Evolutionary conservation across 2,113 vertebrate species (phyloP).

Genomic region (Crocuta crocuta): DNA sequence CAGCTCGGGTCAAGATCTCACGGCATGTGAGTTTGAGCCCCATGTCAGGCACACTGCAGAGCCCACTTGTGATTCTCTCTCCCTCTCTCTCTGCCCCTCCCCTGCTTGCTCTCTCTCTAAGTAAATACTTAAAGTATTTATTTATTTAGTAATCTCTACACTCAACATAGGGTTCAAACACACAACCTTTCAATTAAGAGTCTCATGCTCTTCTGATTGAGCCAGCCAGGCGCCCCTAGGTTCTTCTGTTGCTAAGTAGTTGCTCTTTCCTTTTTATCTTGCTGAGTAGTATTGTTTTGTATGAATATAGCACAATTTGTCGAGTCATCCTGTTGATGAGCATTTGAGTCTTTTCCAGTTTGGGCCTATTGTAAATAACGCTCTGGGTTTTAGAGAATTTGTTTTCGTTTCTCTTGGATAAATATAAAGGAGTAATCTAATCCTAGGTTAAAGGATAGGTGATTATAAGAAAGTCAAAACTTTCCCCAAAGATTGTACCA

Average conservation of each 20-base stretch:
- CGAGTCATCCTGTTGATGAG: background rate
- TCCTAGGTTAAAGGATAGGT: background rate
- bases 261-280: background rate
- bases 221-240: background rate
- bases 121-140: no score
- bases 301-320: background rate
- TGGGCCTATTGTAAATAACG: background rate
- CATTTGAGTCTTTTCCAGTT: background rate
- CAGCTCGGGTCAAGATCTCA: no score
- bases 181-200: no score
- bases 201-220: no score
- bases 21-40: no score
- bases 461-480: background rate
- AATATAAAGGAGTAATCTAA: background rate
- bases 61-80: no score
- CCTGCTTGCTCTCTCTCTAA: no score
- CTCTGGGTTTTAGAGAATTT: background rate
- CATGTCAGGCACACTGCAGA: no score
- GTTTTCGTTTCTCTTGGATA: conserved; percentile 9
- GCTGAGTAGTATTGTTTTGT: background rate
- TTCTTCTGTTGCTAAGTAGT: background rate
- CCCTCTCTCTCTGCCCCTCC: no score
- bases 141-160: no score
- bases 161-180: no score
- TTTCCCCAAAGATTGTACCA: background rate